Conservation (phyloP, 2,797 vertebrate genomes). For the Sebastiscus albofasciatus region DNA sequence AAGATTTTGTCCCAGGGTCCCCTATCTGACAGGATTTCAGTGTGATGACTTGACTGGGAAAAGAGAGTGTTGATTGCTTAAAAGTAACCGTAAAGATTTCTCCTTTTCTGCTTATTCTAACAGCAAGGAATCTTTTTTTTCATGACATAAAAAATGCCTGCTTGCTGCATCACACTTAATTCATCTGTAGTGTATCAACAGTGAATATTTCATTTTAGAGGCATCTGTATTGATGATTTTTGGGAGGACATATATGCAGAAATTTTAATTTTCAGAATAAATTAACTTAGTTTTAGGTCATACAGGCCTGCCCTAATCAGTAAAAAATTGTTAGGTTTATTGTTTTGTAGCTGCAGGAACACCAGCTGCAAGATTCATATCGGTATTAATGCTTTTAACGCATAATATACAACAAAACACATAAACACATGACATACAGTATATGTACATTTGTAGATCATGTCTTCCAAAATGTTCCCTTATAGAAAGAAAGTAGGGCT, state of each 20-base stretch:
- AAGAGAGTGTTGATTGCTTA: slow-evolving; percentile 26
- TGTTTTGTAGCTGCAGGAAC: neutral
- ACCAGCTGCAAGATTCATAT: neutral
- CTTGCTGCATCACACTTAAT: neutral
- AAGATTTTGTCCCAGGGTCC: too few relatives aligned
- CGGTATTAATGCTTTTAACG: neutral
- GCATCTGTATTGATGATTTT: neutral
- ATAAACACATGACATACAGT: neutral
- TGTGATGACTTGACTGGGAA: neutral
- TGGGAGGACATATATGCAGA: neutral
- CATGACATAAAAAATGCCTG: neutral
- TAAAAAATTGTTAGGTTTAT: slow-evolving; percentile 5
- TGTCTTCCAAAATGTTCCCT: neutral
- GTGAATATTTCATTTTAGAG: neutral
- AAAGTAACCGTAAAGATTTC: slow-evolving; percentile 19
- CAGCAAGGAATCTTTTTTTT: neutral
- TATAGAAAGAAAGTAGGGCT: neutral
- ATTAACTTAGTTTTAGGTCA: neutral
- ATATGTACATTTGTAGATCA: neutral
- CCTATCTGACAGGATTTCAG: too few relatives aligned
- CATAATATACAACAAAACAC: neutral
- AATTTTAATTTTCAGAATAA: neutral
- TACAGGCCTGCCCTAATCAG: neutral
- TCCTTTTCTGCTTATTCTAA: slow-evolving; percentile 1
- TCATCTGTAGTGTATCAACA: neutral